Evolutionary conservation across 2,888 invertebrate genomes (phyloP), one percentile per base, ranked within the genome.

Genomic region (Aporophyla nigra): DNA sequence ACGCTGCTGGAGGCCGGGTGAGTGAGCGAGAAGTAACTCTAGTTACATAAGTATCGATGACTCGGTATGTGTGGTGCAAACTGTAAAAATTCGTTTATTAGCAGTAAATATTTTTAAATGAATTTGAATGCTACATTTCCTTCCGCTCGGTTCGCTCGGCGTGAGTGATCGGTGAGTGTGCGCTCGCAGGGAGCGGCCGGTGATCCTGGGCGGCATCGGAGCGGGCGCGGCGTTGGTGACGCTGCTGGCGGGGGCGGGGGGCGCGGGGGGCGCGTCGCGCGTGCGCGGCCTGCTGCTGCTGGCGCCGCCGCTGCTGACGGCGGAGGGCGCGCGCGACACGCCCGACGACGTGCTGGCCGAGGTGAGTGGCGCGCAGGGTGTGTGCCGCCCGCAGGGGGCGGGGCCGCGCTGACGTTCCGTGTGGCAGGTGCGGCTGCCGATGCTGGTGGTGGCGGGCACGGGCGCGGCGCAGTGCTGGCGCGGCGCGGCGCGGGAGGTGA

Each of bases 291-390:
- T 98, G 59, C 97, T 98, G 82, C 98, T 98, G 90, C 95, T 98
- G 76, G 98, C 98, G 62, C 98, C 98, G 91, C 98, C 98, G 62
- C 96, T 97, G 86, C 95, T 96, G 71, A 97, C 98, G 33, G 97
- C 97, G 0, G 97, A 97, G 91, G 98, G 98, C 24, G 96, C 96
- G 86, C 94, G 98, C 80, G 98, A 97, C 77, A 96, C 97, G 83
- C 97, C 97, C 2, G 97, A 97, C 86, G 98, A 98, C 89, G 96
- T 97, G 24, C 92, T 98, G 61, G 78, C 71, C 21, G 86, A 79
- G 75, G 54, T 78, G 63, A 24, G 63, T 1, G 43, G 1, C 43
- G 24, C 24, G 63, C 2, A 16, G 16, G 24, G 16, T 19, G 63
- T 2, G 43, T 10, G 24, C 24, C 24, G 63, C 61, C 4, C 14